Base-by-base conservation (phyloP, 1,140 invertebrate genomes). In the Caenorhabditis brenneri region DNA sequence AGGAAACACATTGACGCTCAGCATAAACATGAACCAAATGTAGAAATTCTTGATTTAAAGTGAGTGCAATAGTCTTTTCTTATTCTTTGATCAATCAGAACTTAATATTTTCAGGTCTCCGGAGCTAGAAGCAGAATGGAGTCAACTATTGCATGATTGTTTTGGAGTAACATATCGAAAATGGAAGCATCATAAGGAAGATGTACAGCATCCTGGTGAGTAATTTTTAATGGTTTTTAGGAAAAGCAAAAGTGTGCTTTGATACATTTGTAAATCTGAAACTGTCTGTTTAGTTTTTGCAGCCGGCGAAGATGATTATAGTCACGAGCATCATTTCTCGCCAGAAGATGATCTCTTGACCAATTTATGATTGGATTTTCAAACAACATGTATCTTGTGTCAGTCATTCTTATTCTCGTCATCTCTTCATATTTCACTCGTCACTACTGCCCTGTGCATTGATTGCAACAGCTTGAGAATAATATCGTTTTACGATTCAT, bases 111-210 rank as follows among this genome's bases (percentile, higher is more conserved):
- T 24, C 42, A 80, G 79, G 33, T 53, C 48, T 29, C 48, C 79
- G 3, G 48, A 80, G 19, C 24, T 80, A 33, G 79, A 80, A 51
- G 79, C 79, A 22, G 79, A 80, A 33, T 80, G 79, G 79, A 80
- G 51, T 58, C 48, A 80, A 55, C 22, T 80, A 10, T 80, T 80
- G 22, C 46, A 80, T 58, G 29, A 80, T 15, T 80, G 79, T 24
- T 80, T 80, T 24, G 79, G 79, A 51, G 51, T 58, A 2, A 80
- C 79, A 55, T 80, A 80, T 58, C 48, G 79, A 53, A 80, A 80
- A 39, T 80, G 79, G 79, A 80, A 80, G 33, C 79, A 55, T 15
- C 65, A 74, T 27, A 74, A 74, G n/a, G 65, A 74, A 19, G 65
- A 74, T 74, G 22, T n/a, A 3, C 65, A 74, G n/a, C 65, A 74